phyloP scores from a whole-genome alignment of 2,888 invertebrate species.

The Odiellus spinosus region DNA sequence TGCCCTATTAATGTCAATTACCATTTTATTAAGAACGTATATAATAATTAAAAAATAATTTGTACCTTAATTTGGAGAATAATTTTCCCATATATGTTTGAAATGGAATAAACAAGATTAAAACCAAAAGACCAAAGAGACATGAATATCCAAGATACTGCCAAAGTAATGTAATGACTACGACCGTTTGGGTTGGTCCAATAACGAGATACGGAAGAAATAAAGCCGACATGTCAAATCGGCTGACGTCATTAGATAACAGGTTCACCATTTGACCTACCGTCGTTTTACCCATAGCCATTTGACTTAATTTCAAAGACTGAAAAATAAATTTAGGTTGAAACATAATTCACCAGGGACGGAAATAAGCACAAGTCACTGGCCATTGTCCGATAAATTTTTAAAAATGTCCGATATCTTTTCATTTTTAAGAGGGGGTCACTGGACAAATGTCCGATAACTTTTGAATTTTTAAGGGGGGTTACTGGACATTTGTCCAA shows the following conservation, averaged over 20 bases:
- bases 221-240: constrained; percentile 72
- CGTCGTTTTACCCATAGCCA: constrained; percentile 66
- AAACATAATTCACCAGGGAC: neutral
- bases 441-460: too few species aligned
- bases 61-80: constrained; percentile 39
- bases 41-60: too few species aligned
- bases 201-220: constrained; percentile 84
- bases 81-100: constrained; percentile 45
- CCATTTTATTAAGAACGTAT: too few species aligned
- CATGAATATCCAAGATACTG: constrained; percentile 49
- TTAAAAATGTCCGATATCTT: too few species aligned
- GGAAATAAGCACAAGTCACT: too few species aligned
- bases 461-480: too few species aligned
- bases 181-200: constrained; percentile 62
- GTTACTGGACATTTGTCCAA: too few species aligned
- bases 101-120: constrained; percentile 62
- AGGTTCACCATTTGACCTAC: constrained; percentile 84
- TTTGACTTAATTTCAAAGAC: constrained; percentile 42
- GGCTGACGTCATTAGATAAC: constrained; percentile 81
- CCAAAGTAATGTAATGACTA: constrained; percentile 65
- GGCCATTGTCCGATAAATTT: too few species aligned
- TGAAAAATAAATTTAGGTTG: constrained; percentile 26
- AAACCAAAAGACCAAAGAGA: constrained; percentile 56
- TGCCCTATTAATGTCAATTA: constrained; percentile 29
- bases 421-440: too few species aligned